A percentile compares a stretch with the other conserved stretches of the same genome.
These are phyloP conservation scores for Taenioides sp. DNA, from an alignment of 2,797 vertebrate genomes.

Conservation along the genomic window DNA sequence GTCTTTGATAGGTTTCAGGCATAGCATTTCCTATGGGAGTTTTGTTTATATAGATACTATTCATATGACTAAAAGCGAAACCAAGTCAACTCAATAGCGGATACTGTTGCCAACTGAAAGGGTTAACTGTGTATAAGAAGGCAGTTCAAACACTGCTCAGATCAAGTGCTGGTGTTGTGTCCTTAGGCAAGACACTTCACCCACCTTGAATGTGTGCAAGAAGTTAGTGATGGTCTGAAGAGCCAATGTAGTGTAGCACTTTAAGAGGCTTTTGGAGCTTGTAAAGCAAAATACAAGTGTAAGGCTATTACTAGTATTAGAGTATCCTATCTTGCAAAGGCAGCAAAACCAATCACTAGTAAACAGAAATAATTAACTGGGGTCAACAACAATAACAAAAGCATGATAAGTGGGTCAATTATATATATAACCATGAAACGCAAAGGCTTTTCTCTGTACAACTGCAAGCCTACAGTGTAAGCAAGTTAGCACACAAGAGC, in stretches of 20 bases:
- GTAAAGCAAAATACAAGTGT: too few relatives aligned
- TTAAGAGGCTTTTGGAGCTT: too few relatives aligned
- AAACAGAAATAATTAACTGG: neutral
- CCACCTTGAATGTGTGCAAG: too few relatives aligned
- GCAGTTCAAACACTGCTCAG: too few relatives aligned
- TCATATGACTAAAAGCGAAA: constrained; percentile 10
- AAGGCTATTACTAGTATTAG: too few relatives aligned
- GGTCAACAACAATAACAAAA: neutral
- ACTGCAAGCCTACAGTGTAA: neutral
- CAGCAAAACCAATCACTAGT: neutral
- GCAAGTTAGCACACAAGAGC: neutral
- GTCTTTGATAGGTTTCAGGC: constrained; percentile 1
- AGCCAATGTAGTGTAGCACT: too few relatives aligned
- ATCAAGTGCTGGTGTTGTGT: too few relatives aligned
- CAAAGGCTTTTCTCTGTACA: neutral
- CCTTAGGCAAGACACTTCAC: too few relatives aligned
- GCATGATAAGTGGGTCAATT: neutral
- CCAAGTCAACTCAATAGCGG: neutral
- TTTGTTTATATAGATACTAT: constrained; percentile 5
- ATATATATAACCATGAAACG: neutral
- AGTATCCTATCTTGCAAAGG: neutral
- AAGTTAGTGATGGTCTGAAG: too few relatives aligned
- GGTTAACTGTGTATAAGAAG: neutral
- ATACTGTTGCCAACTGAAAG: neutral
- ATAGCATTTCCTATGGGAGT: neutral